Base-by-base conservation (phyloP, 2,797 vertebrate genomes). In the Mormyrus proboscirostris region DNA sequence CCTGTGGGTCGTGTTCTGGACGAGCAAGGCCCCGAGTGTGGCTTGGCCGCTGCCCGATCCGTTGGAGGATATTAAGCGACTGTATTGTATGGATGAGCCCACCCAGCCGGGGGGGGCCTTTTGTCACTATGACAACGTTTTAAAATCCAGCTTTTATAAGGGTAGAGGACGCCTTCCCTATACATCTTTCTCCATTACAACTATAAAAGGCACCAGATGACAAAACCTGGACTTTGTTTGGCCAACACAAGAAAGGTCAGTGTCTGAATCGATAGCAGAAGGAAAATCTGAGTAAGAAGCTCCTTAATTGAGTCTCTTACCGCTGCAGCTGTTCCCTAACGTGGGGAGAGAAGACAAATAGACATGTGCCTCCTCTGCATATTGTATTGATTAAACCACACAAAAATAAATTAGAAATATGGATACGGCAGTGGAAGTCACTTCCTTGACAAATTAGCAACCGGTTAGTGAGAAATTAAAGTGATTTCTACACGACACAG, bases 51-150 rank as follows among this genome's bases (percentile, higher is more conserved):
- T 25, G 12, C 92, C 94, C 91, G 94, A 94, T 94, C 91, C 92
- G 93, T 19, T 38, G 90, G 88, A 90, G 93, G 94, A 94, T 94
- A 92, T 92, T 94, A 94, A 95, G 93, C 91, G 91, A 95, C 93
- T 83, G 92, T 93, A 87, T 89, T 90, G 92, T 90, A 33, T 29
- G 91, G 93, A 94, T 89, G 91, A 92, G 90, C 90, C 91, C 91
- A 92, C 91, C 93, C 90, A 94, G 93, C 94, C 93, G 92, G 88
- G 93, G 93, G 94, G 94, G 91, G 92, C 93, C 33, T 95, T 95
- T 94, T 96, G 94, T 95, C 95, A 95, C 93, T 93, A 92, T 96
- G 95, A 95, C 95, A 95, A 93, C 94, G 93, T 93, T 95, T 95
- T 95, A 94, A 94, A 94, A 93, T 93, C 87, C 83, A 55, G 38